Evolutionary conservation across 92 coral and sea anemone species (phyloP).

Genomic region (Epizoanthus rinbou): DNA sequence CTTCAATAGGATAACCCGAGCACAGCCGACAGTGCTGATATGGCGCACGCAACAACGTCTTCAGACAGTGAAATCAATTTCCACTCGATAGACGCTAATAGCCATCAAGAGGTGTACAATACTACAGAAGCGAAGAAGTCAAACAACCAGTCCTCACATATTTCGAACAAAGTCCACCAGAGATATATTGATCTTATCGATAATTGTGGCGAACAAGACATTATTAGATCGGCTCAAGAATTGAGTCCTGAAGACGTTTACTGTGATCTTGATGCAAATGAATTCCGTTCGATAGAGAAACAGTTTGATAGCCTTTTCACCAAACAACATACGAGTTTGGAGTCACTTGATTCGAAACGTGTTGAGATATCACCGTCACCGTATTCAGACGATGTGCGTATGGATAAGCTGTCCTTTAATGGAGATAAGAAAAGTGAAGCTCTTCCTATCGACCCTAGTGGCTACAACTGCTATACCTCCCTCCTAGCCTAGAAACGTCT

Average conservation of each 20-base stretch:
- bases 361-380: not conserved
- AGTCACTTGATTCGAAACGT: not conserved
- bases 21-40: too few relatives aligned
- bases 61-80: too few relatives aligned
- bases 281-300: conserved; percentile 1
- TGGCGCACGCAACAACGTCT: too few relatives aligned
- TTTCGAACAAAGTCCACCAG: not conserved
- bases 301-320: not conserved
- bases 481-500: too few relatives aligned
- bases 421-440: not conserved
- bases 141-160: not conserved
- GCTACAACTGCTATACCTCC: too few relatives aligned
- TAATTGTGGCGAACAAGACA: not conserved
- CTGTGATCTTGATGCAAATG: conserved; percentile 22
- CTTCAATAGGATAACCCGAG: too few relatives aligned
- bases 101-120: too few relatives aligned
- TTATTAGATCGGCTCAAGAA: not conserved
- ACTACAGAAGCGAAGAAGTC: not conserved
- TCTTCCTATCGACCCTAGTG: not conserved
- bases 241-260: conserved; percentile 23
- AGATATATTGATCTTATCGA: not conserved
- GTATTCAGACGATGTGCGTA: not conserved
- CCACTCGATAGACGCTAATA: too few relatives aligned
- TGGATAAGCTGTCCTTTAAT: not conserved
- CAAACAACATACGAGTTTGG: not conserved